phyloP scores from a whole-genome alignment of 30 jellyfish, hydroid and myxozoan genomes.

The Rhopilema esculentum region DNA sequence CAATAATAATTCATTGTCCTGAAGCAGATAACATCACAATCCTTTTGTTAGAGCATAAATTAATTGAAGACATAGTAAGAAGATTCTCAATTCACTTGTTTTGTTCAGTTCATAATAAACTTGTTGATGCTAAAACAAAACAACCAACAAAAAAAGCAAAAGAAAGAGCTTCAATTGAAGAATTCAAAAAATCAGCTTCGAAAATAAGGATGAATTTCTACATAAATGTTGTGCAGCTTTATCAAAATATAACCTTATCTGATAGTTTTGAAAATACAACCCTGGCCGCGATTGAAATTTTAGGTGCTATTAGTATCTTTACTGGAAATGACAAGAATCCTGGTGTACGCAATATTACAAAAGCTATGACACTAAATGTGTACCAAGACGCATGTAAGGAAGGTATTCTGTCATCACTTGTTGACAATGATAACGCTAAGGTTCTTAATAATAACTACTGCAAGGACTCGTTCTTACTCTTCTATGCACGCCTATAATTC shows the following conservation, averaged over 20 bases:
- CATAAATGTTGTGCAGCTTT: constrained; percentile 29
- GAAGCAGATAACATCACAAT: too few relatives aligned
- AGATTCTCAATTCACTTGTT: neutral
- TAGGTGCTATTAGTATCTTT: constrained; percentile 50
- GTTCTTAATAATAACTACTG: neutral
- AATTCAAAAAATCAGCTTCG: constrained; percentile 9
- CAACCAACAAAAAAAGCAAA: constrained; percentile 41
- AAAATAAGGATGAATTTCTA: constrained; percentile 40
- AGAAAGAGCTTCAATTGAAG: constrained; percentile 34
- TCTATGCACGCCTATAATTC: constrained; percentile 33
- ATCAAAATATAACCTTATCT: neutral
- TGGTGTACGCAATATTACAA: constrained; percentile 35
- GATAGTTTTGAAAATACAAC: constrained; percentile 1
- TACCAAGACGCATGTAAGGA: constrained; percentile 38
- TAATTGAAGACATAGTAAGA: neutral
- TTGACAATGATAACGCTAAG: neutral
- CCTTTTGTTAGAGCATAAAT: constrained; percentile 40
- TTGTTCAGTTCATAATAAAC: constrained; percentile 31
- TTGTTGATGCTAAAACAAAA: constrained; percentile 36
- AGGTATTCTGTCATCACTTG: constrained; percentile 10
- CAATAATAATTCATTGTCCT: too few relatives aligned
- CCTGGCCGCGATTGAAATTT: constrained; percentile 12
- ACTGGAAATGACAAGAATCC: constrained; percentile 65
- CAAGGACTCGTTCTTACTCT: neutral
- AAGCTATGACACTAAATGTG: constrained; percentile 13